phyloP scores from a whole-genome alignment of 2,113 vertebrate genomes.

The Antigone vipio region DNA sequence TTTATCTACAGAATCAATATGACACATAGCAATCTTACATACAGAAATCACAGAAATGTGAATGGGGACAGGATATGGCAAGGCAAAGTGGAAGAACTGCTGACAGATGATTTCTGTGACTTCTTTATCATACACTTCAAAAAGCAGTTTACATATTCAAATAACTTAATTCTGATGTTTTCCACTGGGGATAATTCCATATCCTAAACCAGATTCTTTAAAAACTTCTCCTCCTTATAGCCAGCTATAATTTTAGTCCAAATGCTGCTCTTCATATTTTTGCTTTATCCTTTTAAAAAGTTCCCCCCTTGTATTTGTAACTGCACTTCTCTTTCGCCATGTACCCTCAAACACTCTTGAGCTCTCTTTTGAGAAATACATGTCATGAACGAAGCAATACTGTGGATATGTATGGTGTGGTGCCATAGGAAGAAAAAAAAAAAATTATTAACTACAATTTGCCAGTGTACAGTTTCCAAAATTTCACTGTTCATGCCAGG shows the following conservation, averaged over 20 bases:
- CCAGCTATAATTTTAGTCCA: background rate
- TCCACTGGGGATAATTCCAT: background rate
- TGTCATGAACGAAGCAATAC: background rate
- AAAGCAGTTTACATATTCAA: background rate
- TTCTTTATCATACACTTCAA: background rate
- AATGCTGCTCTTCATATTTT: background rate
- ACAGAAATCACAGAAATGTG: background rate
- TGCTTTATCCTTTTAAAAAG: background rate
- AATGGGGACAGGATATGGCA: background rate
- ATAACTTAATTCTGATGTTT: background rate
- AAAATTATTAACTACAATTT: background rate
- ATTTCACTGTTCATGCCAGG: background rate
- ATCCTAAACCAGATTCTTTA: background rate
- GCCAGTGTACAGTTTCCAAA: background rate
- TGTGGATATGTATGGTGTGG: no score
- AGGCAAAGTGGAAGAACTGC: background rate
- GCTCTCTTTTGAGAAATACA: background rate
- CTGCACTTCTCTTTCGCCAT: background rate
- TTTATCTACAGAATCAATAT: background rate
- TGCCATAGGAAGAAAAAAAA: background rate
- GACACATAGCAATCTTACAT: background rate
- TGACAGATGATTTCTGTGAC: background rate
- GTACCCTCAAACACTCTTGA: background rate
- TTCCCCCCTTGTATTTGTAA: background rate
- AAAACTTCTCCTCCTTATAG: background rate